Evolutionary conservation across 2,888 invertebrate species (phyloP), one percentile per base, ranked within the genome.

Genomic region (Morpho helenor): DNA sequence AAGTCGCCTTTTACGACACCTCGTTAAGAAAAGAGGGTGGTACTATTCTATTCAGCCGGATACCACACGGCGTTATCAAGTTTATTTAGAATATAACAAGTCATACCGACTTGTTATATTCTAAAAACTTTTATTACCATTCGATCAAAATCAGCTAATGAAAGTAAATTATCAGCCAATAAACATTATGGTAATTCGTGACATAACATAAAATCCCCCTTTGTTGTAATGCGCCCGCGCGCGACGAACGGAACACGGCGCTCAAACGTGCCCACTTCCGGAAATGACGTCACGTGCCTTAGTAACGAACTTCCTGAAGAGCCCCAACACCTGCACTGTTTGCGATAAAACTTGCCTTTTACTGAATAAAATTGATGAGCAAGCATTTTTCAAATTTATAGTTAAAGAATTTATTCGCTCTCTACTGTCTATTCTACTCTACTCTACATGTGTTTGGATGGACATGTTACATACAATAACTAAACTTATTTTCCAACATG

Each of bases 221-320:
- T 47, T 53, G 61, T 68, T 71, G 68, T 68, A 65, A 71, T 73
- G 81, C 81, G 82, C 79, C 74, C 74, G 75, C 82, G 79, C 62
- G 63, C 66, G 63, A 56, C 66, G 64, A 75, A 70, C 79, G 81
- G 79, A 80, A 78, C 77, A 70, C 68, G 75, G 70, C 78, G 72
- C 76, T 78, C 77, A 76, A 77, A 77, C 16, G 83, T 80, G 82
- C 80, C 79, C 77, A 71, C 66, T 77, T 82, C 83, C 85, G 82
- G 75, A 63, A 65, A 66, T 69, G 68, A 68, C 68, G 71, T 63
- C 66, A 57, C 72, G 69, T 68, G 71, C 64, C 69, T 67, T 52
- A 56, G 52, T 47, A 43, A 52, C 52, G 8, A 39, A 51, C 45
- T 41, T 53, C 56, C 56, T 57, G 55, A 45, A 56, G 41, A 51